phyloP scores from a whole-genome alignment of 2,113 vertebrate species.

The Rhabdornis inornatus region DNA sequence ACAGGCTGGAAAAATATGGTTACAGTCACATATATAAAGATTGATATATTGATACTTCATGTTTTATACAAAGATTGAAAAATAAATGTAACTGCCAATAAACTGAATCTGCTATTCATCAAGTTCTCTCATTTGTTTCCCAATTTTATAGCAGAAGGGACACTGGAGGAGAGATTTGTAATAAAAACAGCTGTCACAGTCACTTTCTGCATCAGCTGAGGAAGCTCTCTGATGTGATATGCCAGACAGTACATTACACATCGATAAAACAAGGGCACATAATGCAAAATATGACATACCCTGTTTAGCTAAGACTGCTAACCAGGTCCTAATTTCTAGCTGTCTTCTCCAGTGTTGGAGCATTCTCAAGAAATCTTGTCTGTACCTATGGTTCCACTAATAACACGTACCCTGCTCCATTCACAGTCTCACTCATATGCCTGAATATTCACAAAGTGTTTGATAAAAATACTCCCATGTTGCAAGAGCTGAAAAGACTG shows the following conservation, averaged over 20 bases:
- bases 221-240: neutral
- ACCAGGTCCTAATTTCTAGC: neutral
- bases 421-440: neutral
- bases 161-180: neutral
- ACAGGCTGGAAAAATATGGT: conserved; percentile 8
- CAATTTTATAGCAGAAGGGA: neutral
- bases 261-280: neutral
- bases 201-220: neutral
- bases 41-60: conserved; percentile 20
- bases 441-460: neutral
- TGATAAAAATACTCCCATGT: neutral
- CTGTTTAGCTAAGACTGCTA: conserved; percentile 7
- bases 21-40: conserved; percentile 15
- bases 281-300: conserved; percentile 5
- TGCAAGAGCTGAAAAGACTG: neutral
- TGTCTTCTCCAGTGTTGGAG: neutral
- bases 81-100: conserved; percentile 52
- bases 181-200: neutral
- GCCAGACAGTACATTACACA: neutral
- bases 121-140: conserved; percentile 15
- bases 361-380: neutral
- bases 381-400: neutral
- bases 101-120: conserved; percentile 21
- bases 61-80: conserved; percentile 32
- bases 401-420: neutral